Evolutionary conservation across 2,888 invertebrate species (phyloP).

Genomic region (Brachycybe producta): DNA sequence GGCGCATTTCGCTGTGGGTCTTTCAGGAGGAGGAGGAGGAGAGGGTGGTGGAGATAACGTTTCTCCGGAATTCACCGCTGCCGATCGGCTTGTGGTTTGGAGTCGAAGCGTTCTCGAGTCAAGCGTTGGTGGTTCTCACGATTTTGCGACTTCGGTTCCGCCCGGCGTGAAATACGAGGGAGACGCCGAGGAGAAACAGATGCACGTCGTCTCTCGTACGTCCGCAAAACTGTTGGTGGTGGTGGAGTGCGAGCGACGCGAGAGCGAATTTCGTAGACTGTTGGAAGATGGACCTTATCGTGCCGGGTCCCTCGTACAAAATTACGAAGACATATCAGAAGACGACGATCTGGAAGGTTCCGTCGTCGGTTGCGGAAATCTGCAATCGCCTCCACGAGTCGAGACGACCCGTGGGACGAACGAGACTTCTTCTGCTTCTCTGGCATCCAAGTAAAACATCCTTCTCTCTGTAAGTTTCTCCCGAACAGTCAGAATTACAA

Average conservation of each 20-base stretch:
- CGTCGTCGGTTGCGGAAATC: not conserved
- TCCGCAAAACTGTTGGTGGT: no score
- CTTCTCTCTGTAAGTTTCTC: no score
- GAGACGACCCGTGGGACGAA: no score
- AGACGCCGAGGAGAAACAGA: not conserved
- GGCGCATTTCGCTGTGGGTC: no score
- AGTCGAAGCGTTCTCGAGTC: conserved; percentile 2
- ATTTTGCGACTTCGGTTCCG: not conserved
- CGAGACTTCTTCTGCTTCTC: no score
- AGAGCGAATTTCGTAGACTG: no score
- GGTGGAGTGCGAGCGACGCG: no score
- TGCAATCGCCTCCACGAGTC: not conserved
- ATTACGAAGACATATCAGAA: conserved; percentile 21
- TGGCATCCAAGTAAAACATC: no score
- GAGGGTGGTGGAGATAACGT: conserved; percentile 2
- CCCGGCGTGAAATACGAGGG: conserved; percentile 7
- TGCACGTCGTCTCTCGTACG: no score
- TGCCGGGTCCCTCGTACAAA: conserved; percentile 16
- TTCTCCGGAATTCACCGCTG: conserved; percentile 11
- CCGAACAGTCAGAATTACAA: no score
- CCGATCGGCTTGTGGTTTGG: conserved; percentile 8
- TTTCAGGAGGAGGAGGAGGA: not conserved
- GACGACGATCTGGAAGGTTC: conserved; percentile 16
- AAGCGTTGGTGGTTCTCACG: not conserved
- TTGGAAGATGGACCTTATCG: not conserved